Percentiles rank a stretch among this genome's conserved stretches.
Conservation (phyloP, 2,797 vertebrate genomes). For the Okamejei kenojei region DNA sequence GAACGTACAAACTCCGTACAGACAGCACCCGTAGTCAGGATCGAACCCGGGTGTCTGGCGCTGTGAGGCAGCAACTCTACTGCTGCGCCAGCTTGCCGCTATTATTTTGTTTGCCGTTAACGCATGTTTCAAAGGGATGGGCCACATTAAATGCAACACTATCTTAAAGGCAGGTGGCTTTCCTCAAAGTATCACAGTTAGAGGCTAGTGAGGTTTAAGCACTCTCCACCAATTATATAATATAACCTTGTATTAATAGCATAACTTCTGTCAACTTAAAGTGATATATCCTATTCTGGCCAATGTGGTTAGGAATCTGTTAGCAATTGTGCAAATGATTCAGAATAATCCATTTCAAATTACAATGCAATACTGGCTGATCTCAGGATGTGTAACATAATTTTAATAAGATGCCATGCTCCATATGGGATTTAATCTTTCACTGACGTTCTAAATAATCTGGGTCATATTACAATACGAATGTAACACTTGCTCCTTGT, state of each 20-base stretch:
- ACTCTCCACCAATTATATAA: background rate
- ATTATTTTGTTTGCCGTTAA: too few relatives aligned
- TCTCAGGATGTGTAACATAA: slow-evolving; percentile 21
- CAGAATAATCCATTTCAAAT: slow-evolving; percentile 6
- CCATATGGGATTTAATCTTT: background rate
- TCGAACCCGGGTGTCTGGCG: too few relatives aligned
- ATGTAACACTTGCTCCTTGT: background rate
- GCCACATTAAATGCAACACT: background rate
- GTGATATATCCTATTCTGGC: background rate
- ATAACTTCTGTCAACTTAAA: background rate
- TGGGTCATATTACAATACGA: background rate
- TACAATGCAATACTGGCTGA: background rate
- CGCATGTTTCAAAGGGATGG: background rate
- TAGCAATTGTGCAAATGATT: background rate
- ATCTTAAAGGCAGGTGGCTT: background rate
- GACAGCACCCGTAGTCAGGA: too few relatives aligned
- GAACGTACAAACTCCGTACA: too few relatives aligned
- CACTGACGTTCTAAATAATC: background rate
- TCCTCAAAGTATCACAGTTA: slow-evolving; percentile 11
- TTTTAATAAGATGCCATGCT: background rate
- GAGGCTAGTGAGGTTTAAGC: background rate
- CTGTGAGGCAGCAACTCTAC: too few relatives aligned
- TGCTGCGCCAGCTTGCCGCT: too few relatives aligned
- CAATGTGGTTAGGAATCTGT: background rate
- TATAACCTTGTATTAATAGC: background rate